Percentiles rank a stretch among this genome's conserved stretches.
phyloP scores from a whole-genome alignment of 2,888 invertebrate species.

The Chrysomela aeneicollis region DNA sequence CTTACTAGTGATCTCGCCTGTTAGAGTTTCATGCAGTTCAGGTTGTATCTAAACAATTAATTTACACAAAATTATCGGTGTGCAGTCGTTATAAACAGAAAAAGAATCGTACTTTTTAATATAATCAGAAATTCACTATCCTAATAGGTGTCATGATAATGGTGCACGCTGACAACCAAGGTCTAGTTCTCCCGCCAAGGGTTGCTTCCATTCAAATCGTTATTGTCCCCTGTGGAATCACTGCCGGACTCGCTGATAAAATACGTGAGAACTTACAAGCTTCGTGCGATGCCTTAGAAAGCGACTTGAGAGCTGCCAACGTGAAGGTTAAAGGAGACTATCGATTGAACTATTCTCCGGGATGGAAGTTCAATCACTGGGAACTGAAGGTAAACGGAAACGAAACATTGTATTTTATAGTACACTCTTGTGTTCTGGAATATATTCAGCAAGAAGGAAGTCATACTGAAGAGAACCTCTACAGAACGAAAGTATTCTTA shows the following conservation, averaged over 20 bases:
- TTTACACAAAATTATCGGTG: too few relatives aligned
- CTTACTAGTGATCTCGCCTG: too few relatives aligned
- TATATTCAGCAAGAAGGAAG: too few relatives aligned
- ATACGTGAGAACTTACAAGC: conserved; percentile 73
- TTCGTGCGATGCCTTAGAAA: conserved; percentile 76
- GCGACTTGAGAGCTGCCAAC: conserved; percentile 67
- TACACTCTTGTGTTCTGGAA: too few relatives aligned
- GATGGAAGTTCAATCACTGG: conserved; percentile 99
- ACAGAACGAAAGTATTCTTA: too few relatives aligned
- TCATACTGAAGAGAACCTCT: too few relatives aligned
- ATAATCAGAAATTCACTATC: neutral
- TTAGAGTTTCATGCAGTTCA: too few relatives aligned
- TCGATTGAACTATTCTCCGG: conserved; percentile 95
- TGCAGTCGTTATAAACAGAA: too few relatives aligned
- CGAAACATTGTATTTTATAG: too few relatives aligned
- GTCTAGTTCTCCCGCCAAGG: conserved; percentile 92
- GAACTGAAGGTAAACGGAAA: conserved; percentile 78
- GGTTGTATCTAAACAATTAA: too few relatives aligned
- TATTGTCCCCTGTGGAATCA: conserved; percentile 96
- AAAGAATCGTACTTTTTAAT: too few relatives aligned
- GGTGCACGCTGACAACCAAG: conserved; percentile 96
- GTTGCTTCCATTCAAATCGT: conserved; percentile 89
- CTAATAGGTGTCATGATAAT: conserved; percentile 81
- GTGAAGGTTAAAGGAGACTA: conserved; percentile 86
- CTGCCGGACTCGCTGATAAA: conserved; percentile 77